Conservation (phyloP, 2,797 vertebrate genomes). For the Phaenicophaeus curvirostris region DNA sequence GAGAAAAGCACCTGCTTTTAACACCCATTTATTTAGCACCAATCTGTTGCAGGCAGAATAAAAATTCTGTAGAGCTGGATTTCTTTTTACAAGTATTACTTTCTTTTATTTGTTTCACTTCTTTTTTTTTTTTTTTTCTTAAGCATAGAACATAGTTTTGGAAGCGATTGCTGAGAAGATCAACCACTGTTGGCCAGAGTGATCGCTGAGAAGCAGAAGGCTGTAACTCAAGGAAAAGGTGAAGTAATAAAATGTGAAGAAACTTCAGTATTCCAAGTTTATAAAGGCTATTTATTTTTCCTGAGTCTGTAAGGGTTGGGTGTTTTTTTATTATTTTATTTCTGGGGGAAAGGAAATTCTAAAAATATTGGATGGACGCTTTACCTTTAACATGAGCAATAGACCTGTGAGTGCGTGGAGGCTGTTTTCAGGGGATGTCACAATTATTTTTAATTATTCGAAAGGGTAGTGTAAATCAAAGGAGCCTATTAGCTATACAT, state of each 20-base stretch:
- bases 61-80: neutral
- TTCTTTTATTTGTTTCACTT: neutral
- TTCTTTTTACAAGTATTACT: neutral
- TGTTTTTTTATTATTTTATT: neutral
- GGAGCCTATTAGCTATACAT: neutral
- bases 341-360: slow-evolving; percentile 53
- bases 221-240: slow-evolving; percentile 73
- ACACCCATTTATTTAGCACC: neutral
- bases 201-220: slow-evolving; percentile 50
- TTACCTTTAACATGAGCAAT: slow-evolving; percentile 48
- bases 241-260: slow-evolving; percentile 59
- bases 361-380: slow-evolving; percentile 39
- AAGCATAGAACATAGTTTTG: slow-evolving; percentile 36
- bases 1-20: slow-evolving; percentile 60
- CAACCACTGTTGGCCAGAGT: slow-evolving; percentile 44
- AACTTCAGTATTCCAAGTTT: slow-evolving; percentile 34
- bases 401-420: neutral
- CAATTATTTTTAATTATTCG: slow-evolving; percentile 57
- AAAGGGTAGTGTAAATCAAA: slow-evolving; percentile 53
- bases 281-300: slow-evolving; percentile 61
- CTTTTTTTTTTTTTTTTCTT: neutral
- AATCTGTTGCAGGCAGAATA: neutral
- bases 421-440: neutral
- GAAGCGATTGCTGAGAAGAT: slow-evolving; percentile 52
- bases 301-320: slow-evolving; percentile 12